These are phyloP conservation scores for Hypomesus transpacificus DNA, from an alignment of 2,113 vertebrate genomes.

Conservation along the genomic window DNA sequence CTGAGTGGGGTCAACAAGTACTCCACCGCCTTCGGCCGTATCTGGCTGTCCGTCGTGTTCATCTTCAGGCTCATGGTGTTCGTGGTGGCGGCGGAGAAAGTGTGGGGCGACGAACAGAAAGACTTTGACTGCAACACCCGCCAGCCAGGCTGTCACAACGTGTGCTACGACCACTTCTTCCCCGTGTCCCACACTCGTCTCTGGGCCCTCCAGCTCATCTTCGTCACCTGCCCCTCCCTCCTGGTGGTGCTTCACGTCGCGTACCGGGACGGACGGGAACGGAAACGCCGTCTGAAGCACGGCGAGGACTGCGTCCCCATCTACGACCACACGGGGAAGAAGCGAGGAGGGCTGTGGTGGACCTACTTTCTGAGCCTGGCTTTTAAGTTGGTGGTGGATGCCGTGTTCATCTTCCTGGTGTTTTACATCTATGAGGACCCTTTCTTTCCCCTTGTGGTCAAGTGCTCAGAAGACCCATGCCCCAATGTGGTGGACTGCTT, in stretches of 20 bases:
- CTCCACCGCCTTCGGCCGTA: slow-evolving; percentile 84
- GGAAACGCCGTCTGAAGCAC: slow-evolving; percentile 56
- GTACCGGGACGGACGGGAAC: slow-evolving; percentile 78
- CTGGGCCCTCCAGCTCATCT: slow-evolving; percentile 93
- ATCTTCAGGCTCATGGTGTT: slow-evolving; percentile 89
- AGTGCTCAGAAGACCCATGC: slow-evolving; percentile 76
- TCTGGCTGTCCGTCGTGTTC: slow-evolving; percentile 90
- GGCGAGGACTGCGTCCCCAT: slow-evolving; percentile 53
- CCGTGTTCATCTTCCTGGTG: slow-evolving; percentile 79
- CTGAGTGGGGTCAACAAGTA: slow-evolving; percentile 86
- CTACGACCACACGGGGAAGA: slow-evolving; percentile 79
- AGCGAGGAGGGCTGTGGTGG: slow-evolving; percentile 90
- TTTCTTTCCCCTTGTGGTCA: slow-evolving; percentile 79
- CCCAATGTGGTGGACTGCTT: slow-evolving; percentile 88
- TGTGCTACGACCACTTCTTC: slow-evolving; percentile 86
- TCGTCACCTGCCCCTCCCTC: slow-evolving; percentile 88
- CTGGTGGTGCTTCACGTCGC: slow-evolving; percentile 88
- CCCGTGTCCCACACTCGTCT: slow-evolving; percentile 85
- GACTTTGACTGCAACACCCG: slow-evolving; percentile 88
- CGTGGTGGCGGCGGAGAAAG: slow-evolving; percentile 81
- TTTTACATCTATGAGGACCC: slow-evolving; percentile 78
- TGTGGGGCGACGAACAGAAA: slow-evolving; percentile 87
- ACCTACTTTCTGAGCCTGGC: slow-evolving; percentile 86
- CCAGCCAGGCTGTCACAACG: slow-evolving; percentile 87
- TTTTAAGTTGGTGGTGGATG: slow-evolving; percentile 79